Conservation (phyloP, 1,140 invertebrate genomes). For the Meloidogyne hapla region DNA sequence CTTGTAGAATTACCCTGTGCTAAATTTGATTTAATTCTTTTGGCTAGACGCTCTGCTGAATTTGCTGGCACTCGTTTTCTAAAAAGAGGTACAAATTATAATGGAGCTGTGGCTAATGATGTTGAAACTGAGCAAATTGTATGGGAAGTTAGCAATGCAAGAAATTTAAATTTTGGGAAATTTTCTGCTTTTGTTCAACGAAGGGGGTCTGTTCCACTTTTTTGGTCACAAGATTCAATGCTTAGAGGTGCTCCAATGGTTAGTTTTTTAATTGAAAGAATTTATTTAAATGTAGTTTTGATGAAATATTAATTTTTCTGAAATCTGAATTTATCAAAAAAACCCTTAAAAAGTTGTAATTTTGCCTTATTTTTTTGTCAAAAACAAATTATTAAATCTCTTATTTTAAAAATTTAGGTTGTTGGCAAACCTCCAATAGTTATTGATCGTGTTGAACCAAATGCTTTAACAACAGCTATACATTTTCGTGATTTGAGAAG, state of each 20-base stretch:
- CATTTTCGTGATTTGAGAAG: constrained; percentile 54
- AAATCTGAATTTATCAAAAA: no score
- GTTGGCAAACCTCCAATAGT: constrained; percentile 62
- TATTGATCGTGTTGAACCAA: constrained; percentile 55
- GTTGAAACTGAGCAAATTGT: constrained; percentile 62
- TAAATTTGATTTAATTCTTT: constrained; percentile 52
- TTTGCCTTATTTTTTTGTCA: no score
- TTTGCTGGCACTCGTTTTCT: constrained; percentile 62
- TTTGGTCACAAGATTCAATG: constrained; percentile 62
- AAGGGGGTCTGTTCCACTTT: constrained; percentile 60
- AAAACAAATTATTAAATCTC: background rate
- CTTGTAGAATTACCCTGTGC: constrained; percentile 54
- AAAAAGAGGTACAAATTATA: constrained; percentile 60
- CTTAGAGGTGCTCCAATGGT: constrained; percentile 35
- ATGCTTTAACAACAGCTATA: constrained; percentile 59
- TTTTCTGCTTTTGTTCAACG: constrained; percentile 59
- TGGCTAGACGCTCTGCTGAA: constrained; percentile 57
- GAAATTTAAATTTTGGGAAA: constrained; percentile 44
- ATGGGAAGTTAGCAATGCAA: constrained; percentile 55
- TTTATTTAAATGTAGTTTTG: background rate
- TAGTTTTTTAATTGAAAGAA: background rate
- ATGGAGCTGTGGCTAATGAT: constrained; percentile 61
- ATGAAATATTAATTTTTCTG: no score
- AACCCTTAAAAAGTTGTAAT: no score
- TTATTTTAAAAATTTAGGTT: no score